Evolutionary conservation across 1,140 invertebrate species (phyloP).

Genomic region (Bombus polaris): DNA sequence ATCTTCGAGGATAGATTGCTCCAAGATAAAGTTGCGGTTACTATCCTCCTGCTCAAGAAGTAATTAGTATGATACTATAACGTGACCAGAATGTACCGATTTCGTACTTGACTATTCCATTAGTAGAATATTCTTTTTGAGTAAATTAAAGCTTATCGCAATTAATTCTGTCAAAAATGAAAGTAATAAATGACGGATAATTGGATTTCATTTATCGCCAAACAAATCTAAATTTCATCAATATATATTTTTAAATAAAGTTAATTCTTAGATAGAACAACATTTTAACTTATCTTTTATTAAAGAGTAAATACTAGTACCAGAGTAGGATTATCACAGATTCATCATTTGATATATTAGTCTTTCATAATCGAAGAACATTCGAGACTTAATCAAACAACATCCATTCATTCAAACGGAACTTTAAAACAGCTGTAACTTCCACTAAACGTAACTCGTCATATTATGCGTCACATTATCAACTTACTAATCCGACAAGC

Average conservation of each 20-base stretch:
- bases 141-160: too few species aligned
- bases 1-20: conserved; percentile 31
- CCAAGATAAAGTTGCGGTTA: conserved; percentile 26
- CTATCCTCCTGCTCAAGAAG: background rate
- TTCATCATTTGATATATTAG: background rate
- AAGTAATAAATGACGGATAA: too few species aligned
- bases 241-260: background rate
- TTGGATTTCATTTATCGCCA: too few species aligned
- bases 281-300: background rate
- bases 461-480: background rate
- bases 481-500: background rate
- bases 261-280: background rate
- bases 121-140: background rate
- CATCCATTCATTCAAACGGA: background rate
- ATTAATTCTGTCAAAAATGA: background rate
- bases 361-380: background rate
- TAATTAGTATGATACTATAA: conserved; percentile 24
- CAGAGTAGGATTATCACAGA: background rate
- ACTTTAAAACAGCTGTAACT: background rate
- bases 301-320: background rate
- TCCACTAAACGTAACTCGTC: background rate
- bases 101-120: background rate
- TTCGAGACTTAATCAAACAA: background rate
- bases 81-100: background rate
- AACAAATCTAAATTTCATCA: background rate